phyloP scores from a whole-genome alignment of 1,140 invertebrate genomes.

The Zaprionus gabonicus region DNA sequence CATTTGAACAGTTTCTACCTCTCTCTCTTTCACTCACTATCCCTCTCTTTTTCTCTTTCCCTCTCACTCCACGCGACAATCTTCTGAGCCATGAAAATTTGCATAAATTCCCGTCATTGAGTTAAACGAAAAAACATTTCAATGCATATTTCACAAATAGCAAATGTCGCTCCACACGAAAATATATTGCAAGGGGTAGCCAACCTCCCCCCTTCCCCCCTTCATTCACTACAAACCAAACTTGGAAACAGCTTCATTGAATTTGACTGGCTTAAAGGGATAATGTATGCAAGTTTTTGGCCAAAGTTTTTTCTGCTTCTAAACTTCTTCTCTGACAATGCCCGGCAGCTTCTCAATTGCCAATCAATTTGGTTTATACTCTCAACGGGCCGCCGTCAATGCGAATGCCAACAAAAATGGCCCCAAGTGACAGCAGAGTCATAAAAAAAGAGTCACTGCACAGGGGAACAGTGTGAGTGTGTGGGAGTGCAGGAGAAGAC shows the following conservation, averaged over 20 bases:
- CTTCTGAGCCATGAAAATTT: slow-evolving; percentile 62
- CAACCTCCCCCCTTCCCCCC: neutral
- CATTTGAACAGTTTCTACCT: neutral
- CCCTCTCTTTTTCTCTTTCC: neutral
- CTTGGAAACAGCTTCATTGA: slow-evolving; percentile 55
- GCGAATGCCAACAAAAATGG: slow-evolving; percentile 41
- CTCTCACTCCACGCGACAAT: neutral
- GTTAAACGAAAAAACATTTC: slow-evolving; percentile 69
- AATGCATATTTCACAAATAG: slow-evolving; percentile 59
- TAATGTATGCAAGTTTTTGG: slow-evolving; percentile 65
- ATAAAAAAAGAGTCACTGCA: slow-evolving; percentile 49
- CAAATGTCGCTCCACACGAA: slow-evolving; percentile 41
- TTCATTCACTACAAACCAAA: neutral
- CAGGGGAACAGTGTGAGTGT: neutral
- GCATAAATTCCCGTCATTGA: slow-evolving; percentile 76
- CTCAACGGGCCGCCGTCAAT: slow-evolving; percentile 31
- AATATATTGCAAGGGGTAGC: slow-evolving; percentile 52
- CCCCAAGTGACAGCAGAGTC: slow-evolving; percentile 68
- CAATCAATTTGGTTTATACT: slow-evolving; percentile 74
- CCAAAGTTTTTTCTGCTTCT: neutral
- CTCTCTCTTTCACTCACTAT: no score
- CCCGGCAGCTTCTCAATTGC: slow-evolving; percentile 61
- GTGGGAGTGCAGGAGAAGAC: neutral
- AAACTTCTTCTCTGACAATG: slow-evolving; percentile 19
- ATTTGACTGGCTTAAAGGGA: slow-evolving; percentile 66